Conservation (phyloP, 2,113 vertebrate species). For the Miniopterus natalensis region DNA sequence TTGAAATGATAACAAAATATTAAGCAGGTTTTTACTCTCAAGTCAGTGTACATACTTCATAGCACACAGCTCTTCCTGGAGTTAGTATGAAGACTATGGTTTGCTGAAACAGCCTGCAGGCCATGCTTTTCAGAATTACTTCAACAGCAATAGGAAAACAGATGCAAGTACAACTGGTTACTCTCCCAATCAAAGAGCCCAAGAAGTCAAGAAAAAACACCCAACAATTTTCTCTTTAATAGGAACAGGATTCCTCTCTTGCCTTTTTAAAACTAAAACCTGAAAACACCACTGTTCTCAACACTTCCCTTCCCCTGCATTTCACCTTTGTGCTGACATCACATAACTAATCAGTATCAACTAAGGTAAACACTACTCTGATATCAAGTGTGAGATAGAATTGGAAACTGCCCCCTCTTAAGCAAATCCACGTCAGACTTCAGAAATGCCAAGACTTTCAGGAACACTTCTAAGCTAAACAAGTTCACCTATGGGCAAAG, state of each 20-base stretch:
- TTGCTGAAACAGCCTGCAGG: background rate
- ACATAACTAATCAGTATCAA: constrained; percentile 44
- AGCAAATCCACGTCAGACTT: constrained; percentile 52
- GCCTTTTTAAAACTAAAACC: constrained; percentile 29
- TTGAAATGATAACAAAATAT: constrained; percentile 1
- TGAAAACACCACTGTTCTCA: background rate
- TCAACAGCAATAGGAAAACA: constrained; percentile 43
- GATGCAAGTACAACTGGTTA: background rate
- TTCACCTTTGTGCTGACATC: constrained; percentile 52
- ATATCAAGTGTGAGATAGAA: background rate
- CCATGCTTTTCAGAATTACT: constrained; percentile 5
- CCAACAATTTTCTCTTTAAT: background rate
- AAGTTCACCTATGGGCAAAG: background rate
- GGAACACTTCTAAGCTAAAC: constrained; percentile 10
- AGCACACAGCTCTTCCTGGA: background rate
- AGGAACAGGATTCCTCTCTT: background rate
- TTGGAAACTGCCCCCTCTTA: constrained; percentile 33
- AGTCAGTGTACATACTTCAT: background rate
- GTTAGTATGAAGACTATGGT: background rate
- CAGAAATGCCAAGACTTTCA: constrained; percentile 64
- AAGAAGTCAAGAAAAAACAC: constrained; percentile 46
- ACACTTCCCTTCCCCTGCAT: background rate
- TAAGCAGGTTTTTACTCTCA: constrained; percentile 18
- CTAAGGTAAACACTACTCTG: constrained; percentile 65
- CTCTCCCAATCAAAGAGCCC: background rate